phyloP scores from a whole-genome alignment of 2,113 vertebrate genomes.

The Pelecanoides urinatrix region DNA sequence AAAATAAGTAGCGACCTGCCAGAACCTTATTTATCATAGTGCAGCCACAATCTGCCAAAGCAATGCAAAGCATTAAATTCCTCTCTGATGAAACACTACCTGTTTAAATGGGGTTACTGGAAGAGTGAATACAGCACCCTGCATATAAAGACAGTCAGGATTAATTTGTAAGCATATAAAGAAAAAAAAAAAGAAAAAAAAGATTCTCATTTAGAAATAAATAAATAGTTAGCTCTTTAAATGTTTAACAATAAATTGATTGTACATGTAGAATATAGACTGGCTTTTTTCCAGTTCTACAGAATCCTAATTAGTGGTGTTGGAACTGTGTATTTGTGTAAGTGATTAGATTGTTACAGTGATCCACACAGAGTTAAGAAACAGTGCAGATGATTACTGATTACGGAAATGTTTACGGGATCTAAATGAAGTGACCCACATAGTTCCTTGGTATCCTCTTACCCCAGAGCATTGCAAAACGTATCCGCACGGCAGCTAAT shows the following conservation, averaged over 20 bases:
- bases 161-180: background rate
- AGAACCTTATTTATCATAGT: background rate
- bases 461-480: background rate
- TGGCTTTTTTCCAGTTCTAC: slow-evolving; percentile 49
- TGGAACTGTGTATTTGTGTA: slow-evolving; percentile 65
- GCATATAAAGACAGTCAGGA: background rate
- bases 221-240: background rate
- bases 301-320: slow-evolving; percentile 50
- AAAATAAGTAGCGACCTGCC: background rate
- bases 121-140: background rate
- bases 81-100: background rate
- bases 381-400: slow-evolving; percentile 55
- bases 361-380: slow-evolving; percentile 8
- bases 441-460: slow-evolving; percentile 26
- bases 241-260: slow-evolving; percentile 12
- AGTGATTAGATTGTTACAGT: slow-evolving; percentile 54
- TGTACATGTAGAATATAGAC: background rate
- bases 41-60: background rate
- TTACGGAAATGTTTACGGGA: slow-evolving; percentile 59
- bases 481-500: background rate
- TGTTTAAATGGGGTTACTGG: background rate
- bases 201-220: background rate
- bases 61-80: background rate
- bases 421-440: slow-evolving; percentile 43
- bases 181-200: background rate